Evolutionary conservation across 2,113 vertebrate genomes (phyloP).

Genomic region (Poeciliopsis prolifica): DNA sequence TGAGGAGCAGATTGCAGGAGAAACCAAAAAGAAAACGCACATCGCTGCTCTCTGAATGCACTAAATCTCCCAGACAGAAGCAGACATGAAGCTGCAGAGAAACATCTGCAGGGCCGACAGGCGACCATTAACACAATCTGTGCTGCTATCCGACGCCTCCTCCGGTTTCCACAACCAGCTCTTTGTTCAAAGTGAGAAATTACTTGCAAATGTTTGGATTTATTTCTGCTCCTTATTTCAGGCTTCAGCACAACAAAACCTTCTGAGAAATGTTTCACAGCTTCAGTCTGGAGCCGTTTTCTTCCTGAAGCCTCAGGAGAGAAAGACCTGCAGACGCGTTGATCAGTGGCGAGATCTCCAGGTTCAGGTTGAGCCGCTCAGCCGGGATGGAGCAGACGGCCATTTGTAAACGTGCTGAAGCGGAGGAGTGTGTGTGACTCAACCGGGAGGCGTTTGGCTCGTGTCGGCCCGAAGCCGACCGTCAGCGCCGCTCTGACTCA

Average conservation of each 20-base stretch:
- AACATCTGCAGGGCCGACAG: conserved; percentile 29
- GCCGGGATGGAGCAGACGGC: conserved; percentile 4
- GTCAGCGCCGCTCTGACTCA: conserved; percentile 44
- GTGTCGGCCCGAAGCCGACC: conserved; percentile 30
- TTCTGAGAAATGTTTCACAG: background rate
- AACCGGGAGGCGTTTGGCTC: conserved; percentile 21
- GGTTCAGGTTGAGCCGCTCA: background rate
- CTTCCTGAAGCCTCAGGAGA: background rate
- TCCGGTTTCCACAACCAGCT: conserved; percentile 29
- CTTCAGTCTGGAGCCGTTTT: background rate
- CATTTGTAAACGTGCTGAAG: conserved; percentile 12
- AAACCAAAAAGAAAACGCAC: conserved; percentile 32
- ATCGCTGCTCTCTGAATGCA: conserved; percentile 5
- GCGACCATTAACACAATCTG: conserved; percentile 52
- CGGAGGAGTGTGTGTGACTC: conserved; percentile 29
- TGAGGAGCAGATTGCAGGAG: conserved; percentile 40
- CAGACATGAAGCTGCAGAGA: background rate
- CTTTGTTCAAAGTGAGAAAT: conserved; percentile 44
- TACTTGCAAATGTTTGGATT: background rate
- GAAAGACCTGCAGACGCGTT: background rate
- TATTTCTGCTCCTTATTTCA: background rate
- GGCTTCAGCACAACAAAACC: background rate
- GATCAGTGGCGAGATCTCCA: conserved; percentile 2
- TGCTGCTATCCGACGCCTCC: conserved; percentile 21
- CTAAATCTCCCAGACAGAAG: conserved; percentile 29